These are phyloP conservation scores for Trissoscelio sp. DNA, from an alignment of 2,888 invertebrate genomes.

Conservation along the genomic window DNA sequence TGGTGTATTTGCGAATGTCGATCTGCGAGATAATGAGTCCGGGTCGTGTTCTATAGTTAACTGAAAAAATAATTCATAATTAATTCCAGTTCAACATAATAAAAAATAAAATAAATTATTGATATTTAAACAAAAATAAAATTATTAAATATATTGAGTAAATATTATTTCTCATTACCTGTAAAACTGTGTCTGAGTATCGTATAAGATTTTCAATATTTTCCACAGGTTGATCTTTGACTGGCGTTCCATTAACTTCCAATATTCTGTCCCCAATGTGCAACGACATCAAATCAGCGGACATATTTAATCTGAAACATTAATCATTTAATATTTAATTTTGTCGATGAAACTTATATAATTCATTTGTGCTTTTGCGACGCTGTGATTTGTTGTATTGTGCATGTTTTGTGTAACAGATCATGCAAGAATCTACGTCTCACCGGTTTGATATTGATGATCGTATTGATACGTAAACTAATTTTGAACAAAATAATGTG, in stretches of 20 bases:
- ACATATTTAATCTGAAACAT: slow-evolving; percentile 89
- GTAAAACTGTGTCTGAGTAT: slow-evolving; percentile 85
- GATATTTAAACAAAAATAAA: no score
- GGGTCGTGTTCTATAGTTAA: slow-evolving; percentile 96
- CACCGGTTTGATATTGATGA: slow-evolving; percentile 1
- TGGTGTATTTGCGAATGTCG: slow-evolving; percentile 82
- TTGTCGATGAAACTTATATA: neutral
- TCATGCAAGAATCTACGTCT: slow-evolving; percentile 43
- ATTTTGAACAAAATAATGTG: slow-evolving; percentile 4
- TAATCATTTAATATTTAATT: slow-evolving; percentile 26
- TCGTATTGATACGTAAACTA: slow-evolving; percentile 2
- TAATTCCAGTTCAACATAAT: no score
- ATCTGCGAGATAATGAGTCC: slow-evolving; percentile 87
- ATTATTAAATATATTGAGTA: no score
- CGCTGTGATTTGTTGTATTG: slow-evolving; percentile 3
- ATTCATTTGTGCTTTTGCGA: neutral
- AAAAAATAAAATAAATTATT: no score
- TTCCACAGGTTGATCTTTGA: slow-evolving; percentile 91
- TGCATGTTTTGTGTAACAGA: slow-evolving; percentile 27
- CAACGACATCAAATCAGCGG: slow-evolving; percentile 91
- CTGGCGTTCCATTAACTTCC: slow-evolving; percentile 96
- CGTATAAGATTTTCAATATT: slow-evolving; percentile 90
- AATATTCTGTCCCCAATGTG: slow-evolving; percentile 96
- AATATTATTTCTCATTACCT: no score
- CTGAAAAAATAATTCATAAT: slow-evolving; percentile 85